These are phyloP conservation scores for Chiloscyllium plagiosum DNA, from an alignment of 2,113 vertebrate genomes.

Conservation along the genomic window DNA sequence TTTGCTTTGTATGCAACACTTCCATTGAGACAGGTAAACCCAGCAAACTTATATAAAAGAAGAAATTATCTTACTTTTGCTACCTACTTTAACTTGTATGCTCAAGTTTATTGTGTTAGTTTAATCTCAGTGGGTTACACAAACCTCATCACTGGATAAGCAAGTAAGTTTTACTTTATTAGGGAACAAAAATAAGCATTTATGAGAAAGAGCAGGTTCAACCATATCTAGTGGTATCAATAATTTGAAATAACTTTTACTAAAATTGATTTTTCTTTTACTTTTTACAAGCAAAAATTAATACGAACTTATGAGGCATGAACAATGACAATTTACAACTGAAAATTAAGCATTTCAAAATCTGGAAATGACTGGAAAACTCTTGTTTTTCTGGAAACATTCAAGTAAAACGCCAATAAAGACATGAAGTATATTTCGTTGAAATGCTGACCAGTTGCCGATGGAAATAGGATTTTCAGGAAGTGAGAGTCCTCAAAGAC, in stretches of 20 bases:
- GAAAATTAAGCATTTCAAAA: not conserved
- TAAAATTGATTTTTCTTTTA: not conserved
- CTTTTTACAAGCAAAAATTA: not conserved
- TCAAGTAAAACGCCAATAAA: not conserved
- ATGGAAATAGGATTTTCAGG: conserved; percentile 20
- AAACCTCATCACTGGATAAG: not conserved
- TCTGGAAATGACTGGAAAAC: not conserved
- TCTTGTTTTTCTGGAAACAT: not conserved
- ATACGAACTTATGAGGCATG: not conserved
- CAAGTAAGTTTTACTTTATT: not conserved
- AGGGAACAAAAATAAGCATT: not conserved
- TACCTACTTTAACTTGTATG: not conserved
- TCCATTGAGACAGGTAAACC: not conserved
- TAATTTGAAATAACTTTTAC: not conserved
- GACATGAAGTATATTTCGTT: conserved; percentile 7
- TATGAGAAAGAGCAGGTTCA: not conserved
- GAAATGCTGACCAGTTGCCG: conserved; percentile 11
- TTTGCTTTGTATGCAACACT: not conserved
- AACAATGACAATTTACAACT: not conserved
- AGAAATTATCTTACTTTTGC: not conserved
- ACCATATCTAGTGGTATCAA: not conserved
- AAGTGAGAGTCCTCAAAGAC: conserved; percentile 11
- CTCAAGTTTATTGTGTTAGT: not conserved
- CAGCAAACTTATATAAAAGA: not conserved
- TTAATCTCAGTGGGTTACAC: not conserved